Base-by-base conservation (phyloP, 2,888 invertebrate genomes). In the Lingula anatina region DNA sequence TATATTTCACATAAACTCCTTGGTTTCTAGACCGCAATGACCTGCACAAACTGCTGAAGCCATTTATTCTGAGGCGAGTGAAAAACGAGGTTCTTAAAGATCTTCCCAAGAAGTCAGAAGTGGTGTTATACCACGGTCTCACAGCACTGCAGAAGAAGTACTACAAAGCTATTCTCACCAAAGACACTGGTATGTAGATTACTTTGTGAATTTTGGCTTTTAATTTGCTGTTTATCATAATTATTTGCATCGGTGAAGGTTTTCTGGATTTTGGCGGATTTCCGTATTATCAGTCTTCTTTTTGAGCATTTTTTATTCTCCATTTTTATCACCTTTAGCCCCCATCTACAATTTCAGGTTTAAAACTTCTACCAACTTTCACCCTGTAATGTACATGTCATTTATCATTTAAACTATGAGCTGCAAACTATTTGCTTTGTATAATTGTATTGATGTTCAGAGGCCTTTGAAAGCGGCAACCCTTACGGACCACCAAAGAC, bases 91-190 rank as follows among this genome's bases (percentile, higher is more conserved):
- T 77, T 7, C 51, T 73, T 4, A 58, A 63, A 51, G 71, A 75
- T 51, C 57, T 76, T 21, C 78, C 77, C 1, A 54, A 60, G 28
- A 75, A 71, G 49, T 59, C 65, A 5, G 76, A 78, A 58, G 65
- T 77, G 7, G 58, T 78, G 20, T 55, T 78, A 12, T 77, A 70
- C 52, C 78, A 78, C 55, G 73, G 74, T 4, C 55, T 78, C 47
- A 68, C 76, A 2, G 59, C 64, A 20, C 53, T 77, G 23, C 78
- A 78, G 65, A 76, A 75, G 50, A 70, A 74, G 47, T 60, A 74
- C 20, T 78, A 78, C 60, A 76, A 71, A 46, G 74, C 73, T 24
- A 71, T 78, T 28, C 66, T 78, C 3, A 68, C 65, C 15, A 75
- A 73, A 56, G 76, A 78, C 54, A 50, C 64, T 37, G 64, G 74